Evolutionary conservation across 30 jellyfish, hydroid and myxozoan species (phyloP).

Genomic region (Aurelia sp.): DNA sequence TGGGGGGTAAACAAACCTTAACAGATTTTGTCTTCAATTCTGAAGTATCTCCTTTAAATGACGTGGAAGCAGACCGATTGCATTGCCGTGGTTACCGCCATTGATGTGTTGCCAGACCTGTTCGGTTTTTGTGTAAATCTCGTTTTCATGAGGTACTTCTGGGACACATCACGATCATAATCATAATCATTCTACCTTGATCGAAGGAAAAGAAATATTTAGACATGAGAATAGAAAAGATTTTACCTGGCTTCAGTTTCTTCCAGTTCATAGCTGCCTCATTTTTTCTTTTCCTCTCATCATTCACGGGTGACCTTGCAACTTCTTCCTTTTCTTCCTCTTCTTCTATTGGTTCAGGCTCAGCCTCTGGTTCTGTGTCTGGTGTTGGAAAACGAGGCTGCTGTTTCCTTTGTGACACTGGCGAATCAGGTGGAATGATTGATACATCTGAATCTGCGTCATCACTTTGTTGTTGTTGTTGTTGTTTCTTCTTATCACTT

Average conservation of each 20-base stretch:
- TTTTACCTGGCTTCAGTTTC: constrained; percentile 13
- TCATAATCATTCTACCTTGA: too few relatives aligned
- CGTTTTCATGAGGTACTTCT: too few relatives aligned
- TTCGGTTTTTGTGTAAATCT: too few relatives aligned
- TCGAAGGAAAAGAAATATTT: too few relatives aligned
- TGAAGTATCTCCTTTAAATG: too few relatives aligned
- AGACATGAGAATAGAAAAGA: background rate
- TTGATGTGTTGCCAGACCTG: too few relatives aligned
- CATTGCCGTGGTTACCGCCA: too few relatives aligned
- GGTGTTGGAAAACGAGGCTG: constrained; percentile 37
- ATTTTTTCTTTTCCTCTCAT: background rate
- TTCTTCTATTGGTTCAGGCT: constrained; percentile 10
- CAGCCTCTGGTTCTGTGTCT: constrained; percentile 44
- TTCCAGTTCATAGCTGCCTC: constrained; percentile 11
- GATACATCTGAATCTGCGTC: constrained; percentile 38
- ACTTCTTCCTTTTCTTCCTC: background rate
- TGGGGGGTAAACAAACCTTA: too few relatives aligned
- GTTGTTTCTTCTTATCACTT: background rate
- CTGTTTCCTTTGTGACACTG: background rate
- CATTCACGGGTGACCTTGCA: background rate
- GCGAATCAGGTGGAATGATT: constrained; percentile 12
- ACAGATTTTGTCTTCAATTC: too few relatives aligned
- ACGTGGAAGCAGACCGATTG: too few relatives aligned
- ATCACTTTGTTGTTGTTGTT: constrained; percentile 13
- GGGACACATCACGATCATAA: too few relatives aligned